phyloP scores from a whole-genome alignment of 2,113 vertebrate genomes.

The Centropus bengalensis region DNA sequence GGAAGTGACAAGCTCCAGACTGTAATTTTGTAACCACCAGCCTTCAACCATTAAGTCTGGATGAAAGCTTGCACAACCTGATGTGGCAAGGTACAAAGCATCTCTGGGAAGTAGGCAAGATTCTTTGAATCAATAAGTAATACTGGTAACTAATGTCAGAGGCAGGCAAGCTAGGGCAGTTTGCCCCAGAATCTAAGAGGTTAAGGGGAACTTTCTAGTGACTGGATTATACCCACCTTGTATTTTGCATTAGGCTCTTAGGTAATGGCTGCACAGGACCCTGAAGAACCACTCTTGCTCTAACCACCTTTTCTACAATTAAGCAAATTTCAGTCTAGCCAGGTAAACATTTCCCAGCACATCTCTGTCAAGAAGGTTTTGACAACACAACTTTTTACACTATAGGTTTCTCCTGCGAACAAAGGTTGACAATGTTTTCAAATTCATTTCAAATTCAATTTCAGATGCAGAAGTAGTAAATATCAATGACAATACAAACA shows the following conservation, averaged over 20 bases:
- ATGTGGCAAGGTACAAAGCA: not conserved
- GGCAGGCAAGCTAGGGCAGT: not conserved
- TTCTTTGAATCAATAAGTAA: not conserved
- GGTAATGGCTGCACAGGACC: not conserved
- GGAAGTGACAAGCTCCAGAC: not conserved
- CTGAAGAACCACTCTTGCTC: not conserved
- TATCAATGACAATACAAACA: not conserved
- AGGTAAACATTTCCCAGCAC: not conserved
- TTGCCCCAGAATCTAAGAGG: not conserved
- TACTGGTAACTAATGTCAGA: not conserved
- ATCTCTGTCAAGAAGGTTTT: not conserved
- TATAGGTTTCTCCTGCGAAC: not conserved
- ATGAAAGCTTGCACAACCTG: not conserved
- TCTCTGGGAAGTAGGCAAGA: not conserved
- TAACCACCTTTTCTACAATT: not conserved
- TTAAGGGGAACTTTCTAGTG: not conserved
- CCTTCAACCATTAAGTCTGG: not conserved
- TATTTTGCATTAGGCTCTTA: not conserved
- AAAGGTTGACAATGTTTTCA: not conserved
- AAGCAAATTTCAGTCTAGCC: not conserved
- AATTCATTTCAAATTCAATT: not conserved
- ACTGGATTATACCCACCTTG: not conserved
- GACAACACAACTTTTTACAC: not conserved
- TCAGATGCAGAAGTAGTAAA: not conserved
- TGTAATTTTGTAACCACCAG: not conserved